Base-by-base conservation (phyloP, 2,797 vertebrate genomes). In the Rhynchotus rufescens region DNA sequence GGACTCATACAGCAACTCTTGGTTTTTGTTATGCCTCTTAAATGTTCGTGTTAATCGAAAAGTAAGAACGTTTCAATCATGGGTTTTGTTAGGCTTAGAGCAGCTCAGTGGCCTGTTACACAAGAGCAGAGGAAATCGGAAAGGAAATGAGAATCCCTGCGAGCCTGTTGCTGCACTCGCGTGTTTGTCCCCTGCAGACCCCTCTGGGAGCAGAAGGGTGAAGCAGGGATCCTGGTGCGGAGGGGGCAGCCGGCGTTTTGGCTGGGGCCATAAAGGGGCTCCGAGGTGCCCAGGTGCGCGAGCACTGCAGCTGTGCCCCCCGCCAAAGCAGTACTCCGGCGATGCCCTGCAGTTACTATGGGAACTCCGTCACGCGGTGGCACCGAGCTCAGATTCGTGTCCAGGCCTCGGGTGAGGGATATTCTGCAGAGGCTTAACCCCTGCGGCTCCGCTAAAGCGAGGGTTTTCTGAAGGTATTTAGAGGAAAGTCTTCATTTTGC, bases 251-350 rank as follows among this genome's bases (percentile, higher is more conserved):
- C 60, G 49, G 17, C 65, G 45, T 66, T 84, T 57, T 22, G n/a
- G n/a, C 59, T 72, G 80, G 79, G 40, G 62, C 17, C 36, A 17
- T 1, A 6, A 71, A 52, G 49, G 6, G 56, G 34, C 56, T 32
- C 32, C 65, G 59, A 80, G 6, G 17, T 2, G 56, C 47, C 3
- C 47, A 51, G 62, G 42, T 92, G 82, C 15, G n/a, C 19, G 30
- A 40, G 51, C 47, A 34, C 79, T 93, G 71, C 81, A 92, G 89
- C 91, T 90, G 80, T 66, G 77, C 47, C n/a, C 79, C 59, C 75
- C 44, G 75, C 62, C 57, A 80, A 51, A 90, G 78, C 81, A 95
- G 54, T 93, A 81, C 89, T 89, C 90, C 84, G 80, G 65, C 54
- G 78, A 82, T 84, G 86, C 92, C 83, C 67, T 87, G 32, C 56